Conservation (phyloP, 2,888 invertebrate species). For the Lasius platythorax region DNA sequence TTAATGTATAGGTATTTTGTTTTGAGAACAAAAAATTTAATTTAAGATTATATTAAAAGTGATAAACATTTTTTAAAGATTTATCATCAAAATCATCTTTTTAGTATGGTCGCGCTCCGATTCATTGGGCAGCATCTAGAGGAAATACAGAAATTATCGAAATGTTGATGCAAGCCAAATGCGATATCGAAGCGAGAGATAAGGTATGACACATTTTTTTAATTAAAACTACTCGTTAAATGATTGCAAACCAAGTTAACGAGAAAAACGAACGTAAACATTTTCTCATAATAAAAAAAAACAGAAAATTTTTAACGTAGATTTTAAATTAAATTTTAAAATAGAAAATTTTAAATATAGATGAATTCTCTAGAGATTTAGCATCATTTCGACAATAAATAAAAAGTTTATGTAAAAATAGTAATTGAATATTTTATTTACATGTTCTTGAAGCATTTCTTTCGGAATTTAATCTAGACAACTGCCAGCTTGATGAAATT, state of each 20-base stretch:
- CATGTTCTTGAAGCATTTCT: slow-evolving; percentile 17
- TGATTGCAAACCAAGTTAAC: background rate
- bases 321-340: no score
- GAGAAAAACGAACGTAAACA: background rate
- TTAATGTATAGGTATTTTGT: background rate
- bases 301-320: background rate
- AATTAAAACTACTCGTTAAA: background rate
- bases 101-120: slow-evolving; percentile 91
- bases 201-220: slow-evolving; percentile 87
- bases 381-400: background rate
- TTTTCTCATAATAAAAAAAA: background rate
- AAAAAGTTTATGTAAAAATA: background rate
- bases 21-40: background rate
- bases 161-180: slow-evolving; percentile 90
- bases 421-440: slow-evolving; percentile 4
- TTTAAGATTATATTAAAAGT: slow-evolving; percentile 6
- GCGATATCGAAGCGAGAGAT: slow-evolving; percentile 91
- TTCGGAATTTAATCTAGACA: slow-evolving; percentile 87
- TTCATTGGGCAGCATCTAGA: slow-evolving; percentile 92
- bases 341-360: background rate
- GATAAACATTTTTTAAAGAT: slow-evolving; percentile 5
- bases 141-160: slow-evolving; percentile 92
- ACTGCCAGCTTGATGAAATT: slow-evolving; percentile 90
- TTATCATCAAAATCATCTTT: slow-evolving; percentile 32
- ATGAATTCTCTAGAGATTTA: background rate